Evolutionary conservation across 2,797 vertebrate species (phyloP).

Genomic region (Eulemur albifrons): DNA sequence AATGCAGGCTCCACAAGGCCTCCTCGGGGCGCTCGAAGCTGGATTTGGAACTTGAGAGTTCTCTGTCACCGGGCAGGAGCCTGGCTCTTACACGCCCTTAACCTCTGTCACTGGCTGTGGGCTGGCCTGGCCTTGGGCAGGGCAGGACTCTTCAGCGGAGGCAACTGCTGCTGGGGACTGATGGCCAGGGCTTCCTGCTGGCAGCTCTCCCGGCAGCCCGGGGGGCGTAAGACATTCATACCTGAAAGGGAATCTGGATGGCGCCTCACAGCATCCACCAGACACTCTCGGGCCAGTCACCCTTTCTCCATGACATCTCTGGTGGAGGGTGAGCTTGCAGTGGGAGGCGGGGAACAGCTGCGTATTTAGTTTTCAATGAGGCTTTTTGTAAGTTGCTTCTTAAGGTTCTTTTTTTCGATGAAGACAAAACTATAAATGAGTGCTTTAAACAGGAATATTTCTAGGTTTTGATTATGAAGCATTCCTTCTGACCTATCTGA

Average conservation of each 20-base stretch:
- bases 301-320: neutral
- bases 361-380: neutral
- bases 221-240: neutral
- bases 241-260: neutral
- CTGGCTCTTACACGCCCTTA: rapidly evolving
- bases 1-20: neutral
- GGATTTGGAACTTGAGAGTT: neutral
- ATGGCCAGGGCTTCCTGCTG: neutral
- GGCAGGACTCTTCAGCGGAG: neutral
- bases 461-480: neutral
- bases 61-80: no score
- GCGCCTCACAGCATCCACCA: neutral
- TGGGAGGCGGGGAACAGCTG: neutral
- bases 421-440: neutral
- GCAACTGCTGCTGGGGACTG: neutral
- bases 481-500: neutral
- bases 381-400: neutral
- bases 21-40: neutral
- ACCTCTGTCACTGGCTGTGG: neutral
- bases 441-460: neutral
- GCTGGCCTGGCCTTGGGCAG: neutral
- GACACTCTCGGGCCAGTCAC: neutral
- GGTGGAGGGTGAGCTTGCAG: neutral
- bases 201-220: no score
- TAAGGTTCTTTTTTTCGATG: neutral